Conservation (phyloP, 1,140 invertebrate genomes). For the Bombus haemorrhoidalis region DNA sequence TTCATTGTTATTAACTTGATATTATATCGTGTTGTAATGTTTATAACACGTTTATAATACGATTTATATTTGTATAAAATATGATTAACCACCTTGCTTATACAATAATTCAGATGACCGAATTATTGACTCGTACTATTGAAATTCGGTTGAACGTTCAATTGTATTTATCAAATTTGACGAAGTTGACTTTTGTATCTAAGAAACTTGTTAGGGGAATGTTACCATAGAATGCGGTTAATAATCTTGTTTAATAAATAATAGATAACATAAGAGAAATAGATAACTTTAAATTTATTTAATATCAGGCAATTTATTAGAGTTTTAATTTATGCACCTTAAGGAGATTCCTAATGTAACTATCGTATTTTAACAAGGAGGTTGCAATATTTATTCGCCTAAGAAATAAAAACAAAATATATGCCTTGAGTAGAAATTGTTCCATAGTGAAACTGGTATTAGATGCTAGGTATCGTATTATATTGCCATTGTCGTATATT, state of each 20-base stretch:
- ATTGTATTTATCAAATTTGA: no score
- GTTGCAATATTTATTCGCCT: not conserved
- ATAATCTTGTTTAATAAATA: not conserved
- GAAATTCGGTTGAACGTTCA: not conserved
- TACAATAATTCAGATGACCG: not conserved
- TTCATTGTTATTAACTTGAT: no score
- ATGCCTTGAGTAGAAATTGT: not conserved
- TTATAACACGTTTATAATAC: no score
- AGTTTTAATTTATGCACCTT: not conserved
- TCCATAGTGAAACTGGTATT: not conserved
- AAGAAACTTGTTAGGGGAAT: not conserved
- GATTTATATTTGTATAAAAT: not conserved
- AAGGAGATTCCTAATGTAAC: not conserved
- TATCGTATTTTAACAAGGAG: not conserved
- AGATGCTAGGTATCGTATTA: not conserved
- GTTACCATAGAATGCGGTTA: not conserved
- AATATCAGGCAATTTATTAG: not conserved
- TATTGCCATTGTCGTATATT: not conserved
- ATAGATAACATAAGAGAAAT: no score
- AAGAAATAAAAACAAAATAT: not conserved
- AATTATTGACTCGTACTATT: not conserved
- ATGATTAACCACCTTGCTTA: not conserved
- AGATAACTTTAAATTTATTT: not conserved
- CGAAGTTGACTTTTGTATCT: not conserved
- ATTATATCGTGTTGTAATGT: no score